Evolutionary conservation across 1,140 invertebrate species (phyloP).

Genomic region (Drosophila burlai): DNA sequence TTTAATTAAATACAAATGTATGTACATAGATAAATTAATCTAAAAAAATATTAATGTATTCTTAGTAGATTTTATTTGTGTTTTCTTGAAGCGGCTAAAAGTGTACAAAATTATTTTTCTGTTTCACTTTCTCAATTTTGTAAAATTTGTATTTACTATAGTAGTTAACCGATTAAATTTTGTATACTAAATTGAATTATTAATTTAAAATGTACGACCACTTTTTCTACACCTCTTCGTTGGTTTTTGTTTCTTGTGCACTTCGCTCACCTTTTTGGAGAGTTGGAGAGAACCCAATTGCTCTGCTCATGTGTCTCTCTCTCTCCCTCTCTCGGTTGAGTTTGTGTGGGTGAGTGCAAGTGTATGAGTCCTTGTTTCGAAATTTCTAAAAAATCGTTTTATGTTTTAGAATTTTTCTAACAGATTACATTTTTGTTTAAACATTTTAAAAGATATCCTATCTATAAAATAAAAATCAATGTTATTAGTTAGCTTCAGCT

Average conservation of each 20-base stretch:
- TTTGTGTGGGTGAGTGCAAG: constrained; percentile 47
- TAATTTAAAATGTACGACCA: not conserved
- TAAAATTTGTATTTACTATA: no score
- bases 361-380: constrained; percentile 14
- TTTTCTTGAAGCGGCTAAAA: no score
- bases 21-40: no score
- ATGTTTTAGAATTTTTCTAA: no score
- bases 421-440: not conserved
- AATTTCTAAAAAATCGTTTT: not conserved
- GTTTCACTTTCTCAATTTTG: no score
- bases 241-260: constrained; percentile 5
- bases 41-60: no score
- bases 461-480: not conserved
- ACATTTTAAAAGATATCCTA: not conserved
- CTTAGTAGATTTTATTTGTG: no score
- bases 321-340: constrained; percentile 1
- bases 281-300: constrained; percentile 19
- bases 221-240: not conserved
- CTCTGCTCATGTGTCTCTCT: constrained; percentile 2
- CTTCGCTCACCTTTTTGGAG: constrained; percentile 54
- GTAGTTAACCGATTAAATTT: not conserved
- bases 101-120: no score
- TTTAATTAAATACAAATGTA: no score
- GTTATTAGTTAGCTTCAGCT: not conserved
- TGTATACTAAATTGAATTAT: not conserved